Evolutionary conservation across 2,888 invertebrate species (phyloP), one percentile per base, ranked within the genome.

Genomic region (Rotaria sp.): DNA sequence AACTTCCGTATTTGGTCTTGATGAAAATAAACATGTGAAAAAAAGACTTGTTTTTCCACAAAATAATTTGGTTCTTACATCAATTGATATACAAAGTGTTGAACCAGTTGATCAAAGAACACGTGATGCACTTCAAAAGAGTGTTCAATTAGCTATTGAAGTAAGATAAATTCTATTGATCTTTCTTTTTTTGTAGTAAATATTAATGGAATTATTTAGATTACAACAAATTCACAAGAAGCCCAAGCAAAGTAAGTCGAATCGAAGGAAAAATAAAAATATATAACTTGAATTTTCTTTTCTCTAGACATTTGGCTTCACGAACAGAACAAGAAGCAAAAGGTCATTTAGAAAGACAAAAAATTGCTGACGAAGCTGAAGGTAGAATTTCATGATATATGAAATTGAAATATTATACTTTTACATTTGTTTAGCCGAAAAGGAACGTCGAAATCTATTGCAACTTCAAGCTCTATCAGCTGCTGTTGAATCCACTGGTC

Each of bases 81-180:
- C 91, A 88, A 91, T 92, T 86, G 92, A 92, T 88, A 92, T 92
- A 88, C 92, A 92, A 88, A 91, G 91, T 50, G 92, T 92, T 59
- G 92, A 92, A 88, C 92, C 92, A 10, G 92, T 92, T 0, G 92
- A 92, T 88, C 92, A 92, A 89, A 88, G 92, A 41, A 92, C 92
- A 3, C 89, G 92, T 26, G 92, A 92, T 88, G 89, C 92, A 8
- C 89, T 92, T 75, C 91, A 91, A 90, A 92, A 92, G 88, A 92
- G 92, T 57, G 92, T 92, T 18, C 92, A 92, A 88, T 89, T 92
- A 75, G 92, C 92, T 88, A 91, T 87, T 75, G 87, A 80, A 45
- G 80, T 80, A n/a, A 24, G 75, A 15, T 15, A 15, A 50, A 50
- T 5, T 4, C 2, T 10, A 50, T 50, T 15, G 50, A 15, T 50